Percentiles rank a stretch among this genome's conserved stretches.
Conservation (phyloP, 1,140 invertebrate species). For the Melanaphis sacchari region DNA sequence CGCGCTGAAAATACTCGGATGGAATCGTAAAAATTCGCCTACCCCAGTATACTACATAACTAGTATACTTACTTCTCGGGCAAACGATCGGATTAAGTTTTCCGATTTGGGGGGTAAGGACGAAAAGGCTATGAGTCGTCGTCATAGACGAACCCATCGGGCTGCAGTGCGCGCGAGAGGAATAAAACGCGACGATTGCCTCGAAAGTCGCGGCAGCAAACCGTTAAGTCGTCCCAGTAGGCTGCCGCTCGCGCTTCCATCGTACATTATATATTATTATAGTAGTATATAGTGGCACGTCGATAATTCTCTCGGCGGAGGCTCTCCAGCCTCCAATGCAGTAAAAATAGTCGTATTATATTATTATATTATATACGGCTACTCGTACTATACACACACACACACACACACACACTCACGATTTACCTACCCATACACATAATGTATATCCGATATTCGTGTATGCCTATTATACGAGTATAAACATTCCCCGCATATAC, state of each 20-base stretch:
- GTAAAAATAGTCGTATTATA: slow-evolving; percentile 45
- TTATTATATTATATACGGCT: slow-evolving; percentile 34
- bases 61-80: background rate
- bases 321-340: background rate
- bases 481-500: background rate
- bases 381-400: background rate
- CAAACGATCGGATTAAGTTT: background rate
- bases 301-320: slow-evolving; percentile 47
- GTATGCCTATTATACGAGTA: background rate
- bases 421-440: background rate
- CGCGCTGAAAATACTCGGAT: too few relatives aligned
- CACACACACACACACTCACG: background rate
- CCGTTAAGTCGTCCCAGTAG: slow-evolving; percentile 30
- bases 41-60: too few relatives aligned
- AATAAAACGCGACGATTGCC: background rate
- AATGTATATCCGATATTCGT: background rate
- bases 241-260: background rate
- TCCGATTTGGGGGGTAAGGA: background rate
- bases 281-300: slow-evolving; percentile 19
- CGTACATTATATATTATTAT: background rate
- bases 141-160: background rate
- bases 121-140: background rate
- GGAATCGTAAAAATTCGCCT: too few relatives aligned
- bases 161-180: background rate
- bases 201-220: slow-evolving; percentile 11